A percentile compares a stretch with the other conserved stretches of the same genome.
phyloP scores from a whole-genome alignment of 2,113 vertebrate genomes.

The Lutjanus erythropterus region DNA sequence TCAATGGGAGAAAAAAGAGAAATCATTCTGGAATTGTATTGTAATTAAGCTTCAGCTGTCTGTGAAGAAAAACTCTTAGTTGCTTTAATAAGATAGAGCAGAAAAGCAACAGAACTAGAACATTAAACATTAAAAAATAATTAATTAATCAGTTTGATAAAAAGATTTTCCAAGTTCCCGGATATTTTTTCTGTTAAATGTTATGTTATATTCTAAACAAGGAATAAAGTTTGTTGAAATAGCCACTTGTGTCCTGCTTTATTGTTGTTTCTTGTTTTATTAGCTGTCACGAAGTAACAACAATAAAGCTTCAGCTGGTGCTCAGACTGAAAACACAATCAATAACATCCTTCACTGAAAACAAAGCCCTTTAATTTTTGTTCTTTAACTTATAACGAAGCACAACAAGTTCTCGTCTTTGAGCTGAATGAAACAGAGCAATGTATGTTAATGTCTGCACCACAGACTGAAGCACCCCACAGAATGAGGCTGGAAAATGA shows the following conservation, averaged over 20 bases:
- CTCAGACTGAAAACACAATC: constrained; percentile 11
- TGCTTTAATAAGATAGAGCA: too few relatives aligned
- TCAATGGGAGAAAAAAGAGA: background rate
- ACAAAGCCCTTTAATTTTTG: background rate
- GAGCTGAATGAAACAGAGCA: background rate
- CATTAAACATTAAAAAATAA: too few relatives aligned
- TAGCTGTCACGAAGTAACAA: constrained; percentile 18
- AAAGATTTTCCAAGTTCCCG: background rate
- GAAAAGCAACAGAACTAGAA: too few relatives aligned
- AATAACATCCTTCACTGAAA: constrained; percentile 24
- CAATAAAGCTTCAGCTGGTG: background rate
- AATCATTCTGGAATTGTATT: background rate
- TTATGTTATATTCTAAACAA: background rate
- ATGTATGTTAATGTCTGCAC: background rate
- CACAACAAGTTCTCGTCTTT: background rate
- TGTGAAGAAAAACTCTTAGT: too few relatives aligned
- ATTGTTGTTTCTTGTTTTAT: constrained; percentile 28
- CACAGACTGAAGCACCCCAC: background rate
- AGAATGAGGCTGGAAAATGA: background rate
- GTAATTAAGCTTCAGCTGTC: background rate
- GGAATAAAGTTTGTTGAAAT: background rate
- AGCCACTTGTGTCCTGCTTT: background rate
- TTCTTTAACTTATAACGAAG: constrained; percentile 8
- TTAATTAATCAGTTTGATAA: too few relatives aligned
- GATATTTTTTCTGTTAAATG: background rate